Base-by-base conservation (phyloP, 1,140 invertebrate species). In the Tetramorium parvispinum region DNA sequence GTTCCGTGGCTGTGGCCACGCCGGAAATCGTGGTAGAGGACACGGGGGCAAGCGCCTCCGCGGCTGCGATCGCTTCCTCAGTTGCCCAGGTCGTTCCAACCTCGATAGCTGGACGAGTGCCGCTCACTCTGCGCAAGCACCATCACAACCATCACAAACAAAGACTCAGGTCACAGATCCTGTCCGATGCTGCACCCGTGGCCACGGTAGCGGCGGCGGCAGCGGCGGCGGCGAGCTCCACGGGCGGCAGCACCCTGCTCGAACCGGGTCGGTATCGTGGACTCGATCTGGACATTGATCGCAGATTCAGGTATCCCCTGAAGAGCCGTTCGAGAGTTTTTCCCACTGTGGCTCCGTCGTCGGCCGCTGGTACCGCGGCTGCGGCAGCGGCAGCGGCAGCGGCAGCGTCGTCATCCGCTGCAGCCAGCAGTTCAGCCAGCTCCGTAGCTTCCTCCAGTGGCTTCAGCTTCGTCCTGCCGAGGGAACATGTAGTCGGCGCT, bases 381-480 rank as follows among this genome's bases (percentile, higher is more conserved):
- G 27, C 27, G 27, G 27, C 27, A 4, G 32, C 32, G 32, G 32
- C 32, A 32, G 32, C 55, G 7, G 61, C 63, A 3, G 13, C 53
- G 1, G 53, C 66, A 11, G 3, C n/a, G 1, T 51, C 51, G 10
- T 27, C 21, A 16, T n/a, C 24, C n/a, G 40, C 51, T 13, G 40
- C 24, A 1, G 27, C 40, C 5, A 85, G 70, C 16, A 55, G 65
- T 40, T 16, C 43, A 1, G 16, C 73, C 8, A 49, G 43, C 46
- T 18, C 11, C 16, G 16, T 43, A 2, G 27, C 27, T 53, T 63
- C 55, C 18, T n/a, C n/a, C 3, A 13, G 7, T 4, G 21, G 37
- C 13, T 49, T 40, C 3, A 70, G 7, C 68, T 3, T 89, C 3
- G 37, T 32, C 13, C 51, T 92, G 51, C 87, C 87, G 6, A 86